phyloP scores from a whole-genome alignment of 2,888 invertebrate species.

The Drosophila algonquin region DNA sequence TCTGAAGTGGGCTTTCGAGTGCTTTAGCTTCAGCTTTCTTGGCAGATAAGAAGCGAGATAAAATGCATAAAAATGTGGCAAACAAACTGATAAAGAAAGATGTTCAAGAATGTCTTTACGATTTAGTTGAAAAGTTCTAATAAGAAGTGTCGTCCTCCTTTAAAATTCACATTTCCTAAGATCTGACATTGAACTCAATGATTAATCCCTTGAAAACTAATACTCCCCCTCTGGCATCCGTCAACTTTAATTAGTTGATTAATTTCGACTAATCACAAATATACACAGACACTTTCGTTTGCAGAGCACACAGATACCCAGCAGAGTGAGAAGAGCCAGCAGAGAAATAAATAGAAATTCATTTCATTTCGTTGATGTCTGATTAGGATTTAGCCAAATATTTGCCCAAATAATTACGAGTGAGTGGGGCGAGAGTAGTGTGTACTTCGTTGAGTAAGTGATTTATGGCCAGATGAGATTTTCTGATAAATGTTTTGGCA shows the following conservation, averaged over 20 bases:
- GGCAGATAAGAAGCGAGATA: slow-evolving; percentile 26
- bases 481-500: slow-evolving; percentile 6
- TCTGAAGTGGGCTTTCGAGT: slow-evolving; percentile 4
- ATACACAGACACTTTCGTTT: slow-evolving; percentile 19
- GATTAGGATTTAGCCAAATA: slow-evolving; percentile 23
- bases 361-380: slow-evolving; percentile 4
- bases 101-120: slow-evolving; percentile 16
- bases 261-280: slow-evolving; percentile 24
- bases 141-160: too few relatives aligned
- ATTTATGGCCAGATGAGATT: background rate
- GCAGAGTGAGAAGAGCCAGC: too few relatives aligned
- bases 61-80: slow-evolving; percentile 22
- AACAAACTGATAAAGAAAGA: slow-evolving; percentile 12
- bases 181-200: slow-evolving; percentile 4
- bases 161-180: too few relatives aligned
- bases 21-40: slow-evolving; percentile 2
- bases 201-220: background rate
- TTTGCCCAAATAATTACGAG: slow-evolving; percentile 14
- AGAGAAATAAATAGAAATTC: slow-evolving; percentile 10
- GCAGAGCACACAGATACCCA: slow-evolving; percentile 12
- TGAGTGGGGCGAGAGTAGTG: background rate
- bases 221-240: background rate
- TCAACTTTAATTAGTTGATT: slow-evolving; percentile 36
- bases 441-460: background rate
- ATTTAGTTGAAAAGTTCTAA: background rate